Conservation (phyloP, 2,888 invertebrate genomes). For the Poecilus cupreus region DNA sequence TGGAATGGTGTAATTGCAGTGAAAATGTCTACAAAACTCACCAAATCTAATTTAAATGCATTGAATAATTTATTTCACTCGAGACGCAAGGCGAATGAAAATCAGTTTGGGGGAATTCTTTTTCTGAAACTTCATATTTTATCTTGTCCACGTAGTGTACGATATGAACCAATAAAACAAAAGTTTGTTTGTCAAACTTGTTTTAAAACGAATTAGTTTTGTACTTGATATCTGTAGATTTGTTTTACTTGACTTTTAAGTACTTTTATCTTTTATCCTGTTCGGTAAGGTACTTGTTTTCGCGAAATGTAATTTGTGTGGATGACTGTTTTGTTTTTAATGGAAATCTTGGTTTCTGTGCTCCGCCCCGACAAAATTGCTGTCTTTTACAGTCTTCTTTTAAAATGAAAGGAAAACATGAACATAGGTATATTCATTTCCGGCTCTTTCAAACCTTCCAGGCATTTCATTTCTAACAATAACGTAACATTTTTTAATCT, state of each 20-base stretch:
- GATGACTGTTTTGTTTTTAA: conserved; percentile 15
- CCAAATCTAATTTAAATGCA: conserved; percentile 50
- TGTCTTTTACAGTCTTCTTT: conserved; percentile 9
- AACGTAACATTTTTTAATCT: not conserved
- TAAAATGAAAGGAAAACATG: conserved; percentile 4
- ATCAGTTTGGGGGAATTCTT: not conserved
- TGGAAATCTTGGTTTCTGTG: not conserved
- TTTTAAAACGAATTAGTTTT: conserved; percentile 38
- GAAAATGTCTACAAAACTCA: conserved; percentile 34
- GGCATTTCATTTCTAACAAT: not conserved
- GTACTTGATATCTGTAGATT: conserved; percentile 42
- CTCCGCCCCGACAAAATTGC: not conserved
- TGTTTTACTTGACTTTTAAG: conserved; percentile 44
- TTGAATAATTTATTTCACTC: conserved; percentile 42
- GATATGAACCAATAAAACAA: conserved; percentile 42
- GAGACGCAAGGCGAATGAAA: conserved; percentile 5
- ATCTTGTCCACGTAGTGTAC: conserved; percentile 9
- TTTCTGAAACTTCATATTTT: conserved; percentile 11
- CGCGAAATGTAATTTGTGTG: conserved; percentile 16
- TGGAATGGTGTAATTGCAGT: conserved; percentile 32
- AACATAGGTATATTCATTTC: not conserved
- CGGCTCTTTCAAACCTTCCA: not conserved
- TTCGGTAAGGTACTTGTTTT: conserved; percentile 18
- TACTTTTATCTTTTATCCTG: conserved; percentile 38
- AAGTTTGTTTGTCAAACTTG: conserved; percentile 41